Evolutionary conservation across 2,888 invertebrate genomes (phyloP).

Genomic region (Leptinotarsa haldemani): DNA sequence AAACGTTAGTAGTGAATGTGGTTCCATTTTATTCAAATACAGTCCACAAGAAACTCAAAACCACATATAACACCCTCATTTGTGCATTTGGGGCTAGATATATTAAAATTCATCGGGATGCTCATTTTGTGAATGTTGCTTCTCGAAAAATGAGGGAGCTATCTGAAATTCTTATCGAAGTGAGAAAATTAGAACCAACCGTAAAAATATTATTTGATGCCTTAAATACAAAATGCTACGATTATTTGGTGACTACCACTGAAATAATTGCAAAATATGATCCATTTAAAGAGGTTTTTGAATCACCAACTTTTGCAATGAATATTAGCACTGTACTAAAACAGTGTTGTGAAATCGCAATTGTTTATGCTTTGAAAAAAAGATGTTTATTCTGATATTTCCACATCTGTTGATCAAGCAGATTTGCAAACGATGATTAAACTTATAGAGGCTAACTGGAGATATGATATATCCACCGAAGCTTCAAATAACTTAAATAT

Average conservation of each 20-base stretch:
- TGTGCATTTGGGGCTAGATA: slow-evolving; percentile 47
- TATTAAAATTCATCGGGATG: slow-evolving; percentile 44
- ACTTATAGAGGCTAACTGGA: slow-evolving; percentile 34
- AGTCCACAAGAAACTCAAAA: too few relatives aligned
- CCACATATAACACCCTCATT: too few relatives aligned
- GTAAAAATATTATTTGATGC: slow-evolving; percentile 37
- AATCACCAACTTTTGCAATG: slow-evolving; percentile 30
- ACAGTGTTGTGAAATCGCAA: slow-evolving; percentile 49
- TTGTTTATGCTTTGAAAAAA: slow-evolving; percentile 29
- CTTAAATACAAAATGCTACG: slow-evolving; percentile 38
- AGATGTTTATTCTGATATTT: not conserved
- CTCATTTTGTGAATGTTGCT: slow-evolving; percentile 44
- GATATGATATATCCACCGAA: slow-evolving; percentile 31
- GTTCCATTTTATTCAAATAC: too few relatives aligned
- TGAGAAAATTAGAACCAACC: slow-evolving; percentile 34
- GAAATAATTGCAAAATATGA: slow-evolving; percentile 43
- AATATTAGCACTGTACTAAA: slow-evolving; percentile 39
- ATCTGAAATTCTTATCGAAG: slow-evolving; percentile 39
- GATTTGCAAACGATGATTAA: slow-evolving; percentile 39
- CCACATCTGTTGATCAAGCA: slow-evolving; percentile 32
- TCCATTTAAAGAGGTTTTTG: slow-evolving; percentile 39
- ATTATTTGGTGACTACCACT: slow-evolving; percentile 21
- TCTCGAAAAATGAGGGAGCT: slow-evolving; percentile 31
- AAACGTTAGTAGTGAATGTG: too few relatives aligned
- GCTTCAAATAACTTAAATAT: slow-evolving; percentile 37